Evolutionary conservation across 2,113 vertebrate genomes (phyloP), one percentile per base, ranked within the genome.

Genomic region (Cyprinodon variegatus): DNA sequence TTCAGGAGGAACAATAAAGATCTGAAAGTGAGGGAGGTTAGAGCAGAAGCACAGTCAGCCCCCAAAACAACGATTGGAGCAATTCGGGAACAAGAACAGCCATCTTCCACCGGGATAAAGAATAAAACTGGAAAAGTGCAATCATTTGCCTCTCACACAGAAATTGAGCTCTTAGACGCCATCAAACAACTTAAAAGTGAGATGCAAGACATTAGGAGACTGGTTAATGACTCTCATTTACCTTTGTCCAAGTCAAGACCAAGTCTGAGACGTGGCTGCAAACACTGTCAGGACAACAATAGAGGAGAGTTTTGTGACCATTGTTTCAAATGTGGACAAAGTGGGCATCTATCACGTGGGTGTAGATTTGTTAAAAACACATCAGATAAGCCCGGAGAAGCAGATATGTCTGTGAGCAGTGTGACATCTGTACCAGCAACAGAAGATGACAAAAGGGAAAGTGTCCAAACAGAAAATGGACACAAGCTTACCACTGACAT

Each of bases 251-350:
- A 38, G 22, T 62, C 61, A 62, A 62, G 37, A 17, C 11, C 29
- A 59, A 62, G 11, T 2, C 43, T 48, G 3, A 84, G 62, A 17
- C 4, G 17, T 0, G 70, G 45, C 11, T 86, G 79, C 6, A 81
- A 61, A 22, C 38, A 20, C 0, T 88, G 84, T 46, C 76, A 86
- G 13, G 65, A 83, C 1, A 65, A 17, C 0, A 67, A 61, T 4
- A 41, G 2, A 15, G 75, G 64, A 11, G 72, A 85, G 0, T 39
- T 79, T 1, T 83, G 74, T 29, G 70, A 85, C 14, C 75, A 85
- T 43, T 90, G 82, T 13, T 85, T 88, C 5, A 88, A 87, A 50
- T 85, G 79, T 46, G 83, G 83, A 38, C 72, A 78, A 11, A 73
- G 68, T 60, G 79, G 79, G 1, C 75, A 88, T 37, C 12, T 63